phyloP scores from a whole-genome alignment of 2,888 invertebrate genomes.

The Ichneumon xanthorius region DNA sequence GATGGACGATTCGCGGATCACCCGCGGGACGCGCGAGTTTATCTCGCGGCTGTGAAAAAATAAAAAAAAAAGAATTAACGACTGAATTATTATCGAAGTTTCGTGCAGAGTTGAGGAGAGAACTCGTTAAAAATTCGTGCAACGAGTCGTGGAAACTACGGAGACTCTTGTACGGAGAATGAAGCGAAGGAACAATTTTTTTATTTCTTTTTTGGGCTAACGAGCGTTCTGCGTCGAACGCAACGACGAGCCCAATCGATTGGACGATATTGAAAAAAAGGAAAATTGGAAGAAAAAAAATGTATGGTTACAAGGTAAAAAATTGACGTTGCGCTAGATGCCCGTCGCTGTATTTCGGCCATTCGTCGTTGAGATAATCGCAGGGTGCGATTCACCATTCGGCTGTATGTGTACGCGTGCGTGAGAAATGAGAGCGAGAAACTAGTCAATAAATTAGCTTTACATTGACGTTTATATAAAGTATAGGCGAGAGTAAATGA shows the following conservation, averaged over 20 bases:
- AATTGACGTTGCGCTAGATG: slow-evolving; percentile 50
- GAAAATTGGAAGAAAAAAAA: slow-evolving; percentile 13
- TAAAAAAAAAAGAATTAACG: slow-evolving; percentile 20
- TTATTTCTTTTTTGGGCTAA: neutral
- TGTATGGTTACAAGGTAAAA: slow-evolving; percentile 50
- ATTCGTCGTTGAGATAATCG: slow-evolving; percentile 78
- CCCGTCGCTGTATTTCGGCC: slow-evolving; percentile 70
- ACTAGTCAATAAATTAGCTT: slow-evolving; percentile 85
- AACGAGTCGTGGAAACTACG: slow-evolving; percentile 11
- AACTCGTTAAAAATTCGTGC: slow-evolving; percentile 5
- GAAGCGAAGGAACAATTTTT: neutral
- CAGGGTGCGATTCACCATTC: slow-evolving; percentile 47
- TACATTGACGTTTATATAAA: slow-evolving; percentile 80
- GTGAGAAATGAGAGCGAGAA: slow-evolving; percentile 78
- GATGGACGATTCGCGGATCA: slow-evolving; percentile 56
- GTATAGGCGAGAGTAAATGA: slow-evolving; percentile 56
- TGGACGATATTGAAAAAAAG: slow-evolving; percentile 30
- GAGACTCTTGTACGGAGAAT: neutral
- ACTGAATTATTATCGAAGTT: slow-evolving; percentile 35
- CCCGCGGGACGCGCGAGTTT: slow-evolving; percentile 30
- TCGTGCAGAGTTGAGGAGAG: neutral
- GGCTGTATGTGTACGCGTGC: slow-evolving; percentile 31
- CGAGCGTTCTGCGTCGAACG: slow-evolving; percentile 27
- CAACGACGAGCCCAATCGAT: slow-evolving; percentile 17
- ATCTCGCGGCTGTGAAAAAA: slow-evolving; percentile 47